A percentile compares a stretch with the other conserved stretches of the same genome.
Evolutionary conservation across 2,113 vertebrate genomes (phyloP).

Genomic region (Falco punctatus): DNA sequence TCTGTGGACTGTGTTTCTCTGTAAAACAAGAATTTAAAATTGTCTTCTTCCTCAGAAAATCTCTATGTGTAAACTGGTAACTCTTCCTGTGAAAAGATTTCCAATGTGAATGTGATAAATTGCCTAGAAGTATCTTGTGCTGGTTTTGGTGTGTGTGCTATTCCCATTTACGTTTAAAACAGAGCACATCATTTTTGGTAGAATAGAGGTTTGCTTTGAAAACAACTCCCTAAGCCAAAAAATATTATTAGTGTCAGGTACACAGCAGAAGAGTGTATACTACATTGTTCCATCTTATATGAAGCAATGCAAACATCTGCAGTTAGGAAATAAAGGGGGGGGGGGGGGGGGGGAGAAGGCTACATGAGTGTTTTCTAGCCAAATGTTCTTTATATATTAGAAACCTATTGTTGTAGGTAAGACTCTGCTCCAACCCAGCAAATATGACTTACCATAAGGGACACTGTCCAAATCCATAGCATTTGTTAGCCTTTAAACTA

Average conservation of each 20-base stretch:
- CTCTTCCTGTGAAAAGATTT: neutral
- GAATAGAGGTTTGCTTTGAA: neutral
- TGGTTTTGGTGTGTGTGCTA: neutral
- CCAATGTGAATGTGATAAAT: neutral
- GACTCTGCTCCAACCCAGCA: neutral
- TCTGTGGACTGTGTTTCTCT: neutral
- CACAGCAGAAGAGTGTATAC: neutral
- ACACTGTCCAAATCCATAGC: neutral
- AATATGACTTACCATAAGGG: neutral
- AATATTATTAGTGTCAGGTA: neutral
- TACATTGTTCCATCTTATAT: neutral
- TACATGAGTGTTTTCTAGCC: neutral
- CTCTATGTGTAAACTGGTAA: neutral
- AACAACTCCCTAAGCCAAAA: neutral
- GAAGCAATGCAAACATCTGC: neutral
- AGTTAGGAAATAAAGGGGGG: neutral
- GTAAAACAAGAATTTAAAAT: neutral
- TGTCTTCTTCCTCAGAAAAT: neutral
- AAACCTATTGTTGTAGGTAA: neutral
- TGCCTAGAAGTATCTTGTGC: neutral
- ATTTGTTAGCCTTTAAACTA: neutral
- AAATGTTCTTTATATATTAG: neutral
- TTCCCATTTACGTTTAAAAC: neutral
- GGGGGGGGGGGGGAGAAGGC: too few species aligned
- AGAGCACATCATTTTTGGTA: neutral